phyloP scores from a whole-genome alignment of 2,797 vertebrate genomes.

The Sebastes variabilis region DNA sequence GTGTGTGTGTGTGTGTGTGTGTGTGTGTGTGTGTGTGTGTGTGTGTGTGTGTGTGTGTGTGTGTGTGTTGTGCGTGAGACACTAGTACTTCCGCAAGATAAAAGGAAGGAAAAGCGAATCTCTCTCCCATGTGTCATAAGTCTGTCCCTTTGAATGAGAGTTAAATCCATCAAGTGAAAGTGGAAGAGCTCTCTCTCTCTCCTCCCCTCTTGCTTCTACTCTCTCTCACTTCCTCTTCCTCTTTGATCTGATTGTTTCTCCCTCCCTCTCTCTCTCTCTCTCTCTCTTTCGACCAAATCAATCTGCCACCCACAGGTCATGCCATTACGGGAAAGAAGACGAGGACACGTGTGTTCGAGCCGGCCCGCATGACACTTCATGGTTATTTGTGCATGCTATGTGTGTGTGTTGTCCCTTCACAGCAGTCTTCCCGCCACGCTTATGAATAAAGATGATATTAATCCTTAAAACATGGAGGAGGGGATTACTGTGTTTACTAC shows the following conservation, averaged over 20 bases:
- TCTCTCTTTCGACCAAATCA: constrained; percentile 54
- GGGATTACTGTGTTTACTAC: constrained; percentile 70
- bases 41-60: constrained; percentile 5
- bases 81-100: constrained; percentile 46
- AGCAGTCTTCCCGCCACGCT: constrained; percentile 49
- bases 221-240: constrained; percentile 33
- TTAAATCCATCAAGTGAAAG: constrained; percentile 76
- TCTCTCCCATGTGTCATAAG: constrained; percentile 64
- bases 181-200: constrained; percentile 32
- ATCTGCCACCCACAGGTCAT: constrained; percentile 65
- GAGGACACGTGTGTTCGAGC: constrained; percentile 46
- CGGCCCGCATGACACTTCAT: constrained; percentile 14
- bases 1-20: background rate
- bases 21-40: background rate
- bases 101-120: constrained; percentile 60
- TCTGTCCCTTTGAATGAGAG: constrained; percentile 69
- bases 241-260: constrained; percentile 74
- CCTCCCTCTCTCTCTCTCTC: background rate
- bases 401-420: constrained; percentile 15
- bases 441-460: constrained; percentile 77
- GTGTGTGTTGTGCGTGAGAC: constrained; percentile 1
- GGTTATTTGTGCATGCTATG: constrained; percentile 22
- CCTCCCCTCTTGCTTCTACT: background rate
- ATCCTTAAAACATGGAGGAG: constrained; percentile 72
- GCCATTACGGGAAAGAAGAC: constrained; percentile 37